These are phyloP conservation scores for Alloscopus bannaensis DNA, from an alignment of 2,888 invertebrate genomes.

Conservation along the genomic window DNA sequence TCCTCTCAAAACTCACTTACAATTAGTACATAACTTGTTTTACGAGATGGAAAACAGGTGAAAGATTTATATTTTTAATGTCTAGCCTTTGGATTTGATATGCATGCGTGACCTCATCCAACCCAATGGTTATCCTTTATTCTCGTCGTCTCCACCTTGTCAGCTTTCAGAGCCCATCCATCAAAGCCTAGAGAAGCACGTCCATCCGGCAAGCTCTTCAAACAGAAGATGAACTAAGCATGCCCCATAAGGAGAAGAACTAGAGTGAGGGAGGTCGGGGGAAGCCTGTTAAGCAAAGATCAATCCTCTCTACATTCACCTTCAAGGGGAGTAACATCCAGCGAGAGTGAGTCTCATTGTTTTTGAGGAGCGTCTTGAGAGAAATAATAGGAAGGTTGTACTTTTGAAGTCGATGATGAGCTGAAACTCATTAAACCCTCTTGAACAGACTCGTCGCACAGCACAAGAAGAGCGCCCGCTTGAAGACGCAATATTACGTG, in stretches of 20 bases:
- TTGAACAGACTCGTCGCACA: constrained; percentile 13
- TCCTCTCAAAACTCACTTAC: too few species aligned
- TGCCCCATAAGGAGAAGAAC: neutral
- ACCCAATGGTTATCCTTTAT: constrained; percentile 21
- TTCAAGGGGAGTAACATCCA: neutral
- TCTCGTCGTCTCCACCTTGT: constrained; percentile 27
- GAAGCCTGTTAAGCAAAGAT: neutral
- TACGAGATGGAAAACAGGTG: neutral
- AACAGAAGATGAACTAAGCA: neutral
- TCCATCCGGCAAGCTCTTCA: neutral
- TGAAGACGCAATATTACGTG: too few species aligned
- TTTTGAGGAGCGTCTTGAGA: neutral
- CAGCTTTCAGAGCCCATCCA: constrained; percentile 37
- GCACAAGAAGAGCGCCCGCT: too few species aligned
- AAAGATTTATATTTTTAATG: neutral
- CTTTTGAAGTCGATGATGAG: constrained; percentile 41
- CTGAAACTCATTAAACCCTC: constrained; percentile 43
- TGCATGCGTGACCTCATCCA: constrained; percentile 20
- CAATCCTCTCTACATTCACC: too few species aligned
- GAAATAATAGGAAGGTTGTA: too few species aligned
- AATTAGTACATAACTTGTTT: too few species aligned
- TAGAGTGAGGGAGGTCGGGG: constrained; percentile 40
- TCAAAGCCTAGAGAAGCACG: constrained; percentile 43
- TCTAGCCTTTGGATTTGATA: neutral
- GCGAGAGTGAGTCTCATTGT: neutral